Evolutionary conservation across 2,113 vertebrate species (phyloP).

Genomic region (Nibea albiflora): DNA sequence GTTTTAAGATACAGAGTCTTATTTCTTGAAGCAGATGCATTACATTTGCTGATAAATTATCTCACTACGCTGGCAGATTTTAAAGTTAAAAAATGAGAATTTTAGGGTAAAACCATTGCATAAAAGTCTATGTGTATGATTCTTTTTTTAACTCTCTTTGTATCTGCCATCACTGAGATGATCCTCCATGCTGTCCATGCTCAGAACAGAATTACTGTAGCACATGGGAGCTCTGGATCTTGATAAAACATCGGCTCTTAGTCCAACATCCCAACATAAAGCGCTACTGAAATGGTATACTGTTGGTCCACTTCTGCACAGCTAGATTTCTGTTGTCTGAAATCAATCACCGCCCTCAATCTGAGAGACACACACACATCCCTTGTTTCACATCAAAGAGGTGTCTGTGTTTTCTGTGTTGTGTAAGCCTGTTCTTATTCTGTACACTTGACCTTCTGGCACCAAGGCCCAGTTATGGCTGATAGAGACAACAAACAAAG

Average conservation of each 20-base stretch:
- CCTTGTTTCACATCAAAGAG: conserved; percentile 72
- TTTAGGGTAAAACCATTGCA: not conserved
- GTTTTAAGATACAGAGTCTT: not conserved
- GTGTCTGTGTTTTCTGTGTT: conserved; percentile 71
- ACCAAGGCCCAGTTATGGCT: conserved; percentile 78
- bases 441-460: conserved; percentile 80
- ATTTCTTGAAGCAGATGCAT: not conserved
- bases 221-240: not conserved
- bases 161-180: not conserved
- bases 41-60: not conserved
- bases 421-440: conserved; percentile 79
- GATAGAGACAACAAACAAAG: conserved; percentile 81
- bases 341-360: conserved; percentile 75
- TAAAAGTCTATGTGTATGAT: not conserved
- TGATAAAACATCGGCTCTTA: conserved; percentile 1
- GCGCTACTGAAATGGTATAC: conserved; percentile 34
- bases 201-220: not conserved
- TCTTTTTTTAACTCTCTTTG: too few species aligned
- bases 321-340: conserved; percentile 61
- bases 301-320: conserved; percentile 48
- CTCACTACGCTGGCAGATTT: not conserved
- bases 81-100: not conserved
- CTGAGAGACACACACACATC: conserved; percentile 54
- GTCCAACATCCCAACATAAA: conserved; percentile 9
- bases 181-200: not conserved